These are phyloP conservation scores for Polyommatus icarus DNA, from an alignment of 2,888 invertebrate species.

Conservation along the genomic window DNA sequence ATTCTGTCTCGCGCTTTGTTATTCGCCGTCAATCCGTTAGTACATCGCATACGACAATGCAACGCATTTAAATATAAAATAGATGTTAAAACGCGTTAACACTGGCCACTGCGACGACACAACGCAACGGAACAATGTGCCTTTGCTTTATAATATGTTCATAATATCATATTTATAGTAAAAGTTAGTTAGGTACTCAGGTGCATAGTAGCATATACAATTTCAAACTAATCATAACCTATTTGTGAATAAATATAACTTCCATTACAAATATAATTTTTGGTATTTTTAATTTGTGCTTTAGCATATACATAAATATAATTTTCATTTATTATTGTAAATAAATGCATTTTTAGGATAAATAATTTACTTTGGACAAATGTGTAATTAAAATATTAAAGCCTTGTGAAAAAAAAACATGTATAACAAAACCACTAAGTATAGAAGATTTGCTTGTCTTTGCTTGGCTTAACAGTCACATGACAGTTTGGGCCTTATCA, in stretches of 20 bases:
- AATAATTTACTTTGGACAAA: not conserved
- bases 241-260: not conserved
- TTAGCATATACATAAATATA: not conserved
- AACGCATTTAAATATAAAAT: too few species aligned
- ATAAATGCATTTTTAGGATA: slow-evolving; percentile 1
- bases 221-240: not conserved
- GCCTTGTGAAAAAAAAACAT: not conserved
- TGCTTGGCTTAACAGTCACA: too few species aligned
- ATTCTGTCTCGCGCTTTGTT: not conserved
- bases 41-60: too few species aligned
- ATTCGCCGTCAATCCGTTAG: not conserved
- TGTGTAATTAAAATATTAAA: not conserved
- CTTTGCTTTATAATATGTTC: too few species aligned
- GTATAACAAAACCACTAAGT: too few species aligned
- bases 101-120: too few species aligned
- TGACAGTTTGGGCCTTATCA: too few species aligned
- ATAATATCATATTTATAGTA: too few species aligned
- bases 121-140: too few species aligned
- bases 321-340: not conserved
- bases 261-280: slow-evolving; percentile 4
- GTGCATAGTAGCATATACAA: slow-evolving; percentile 2
- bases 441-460: too few species aligned
- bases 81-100: too few species aligned
- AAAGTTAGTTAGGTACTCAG: not conserved
- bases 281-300: not conserved